These are phyloP conservation scores for Hemibagrus guttatus DNA, from an alignment of 2,797 vertebrate species.

Conservation along the genomic window DNA sequence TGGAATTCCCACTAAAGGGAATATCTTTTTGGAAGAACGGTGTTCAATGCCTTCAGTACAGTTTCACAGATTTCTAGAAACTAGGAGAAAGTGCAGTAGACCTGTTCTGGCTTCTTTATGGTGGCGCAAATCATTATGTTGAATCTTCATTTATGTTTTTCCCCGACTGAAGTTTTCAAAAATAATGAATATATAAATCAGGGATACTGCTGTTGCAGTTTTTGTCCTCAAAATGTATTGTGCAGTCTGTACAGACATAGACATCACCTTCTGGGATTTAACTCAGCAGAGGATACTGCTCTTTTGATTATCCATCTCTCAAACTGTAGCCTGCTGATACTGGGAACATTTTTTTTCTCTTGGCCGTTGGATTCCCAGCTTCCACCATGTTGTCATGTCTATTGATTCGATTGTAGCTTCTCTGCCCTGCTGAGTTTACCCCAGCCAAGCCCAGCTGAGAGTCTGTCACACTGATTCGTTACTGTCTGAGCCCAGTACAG, in stretches of 20 bases:
- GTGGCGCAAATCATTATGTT: neutral
- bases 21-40: too few relatives aligned
- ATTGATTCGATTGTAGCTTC: slow-evolving; percentile 34
- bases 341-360: slow-evolving; percentile 22
- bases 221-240: slow-evolving; percentile 13
- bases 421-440: slow-evolving; percentile 18
- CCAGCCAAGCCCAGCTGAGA: slow-evolving; percentile 8
- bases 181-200: neutral
- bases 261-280: slow-evolving; percentile 6
- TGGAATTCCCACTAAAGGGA: neutral
- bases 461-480: slow-evolving; percentile 25
- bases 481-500: slow-evolving; percentile 12
- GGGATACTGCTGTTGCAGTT: neutral
- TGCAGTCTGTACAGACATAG: slow-evolving; percentile 13
- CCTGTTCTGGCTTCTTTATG: neutral
- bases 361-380: slow-evolving; percentile 17
- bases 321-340: neutral
- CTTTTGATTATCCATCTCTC: slow-evolving; percentile 21
- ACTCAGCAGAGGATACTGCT: slow-evolving; percentile 2
- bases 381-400: slow-evolving; percentile 15
- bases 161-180: neutral
- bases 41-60: neutral
- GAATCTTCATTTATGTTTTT: neutral
- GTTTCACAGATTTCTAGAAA: neutral
- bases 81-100: neutral